phyloP scores from a whole-genome alignment of 2,797 vertebrate species.

The Sebastes diaconus region DNA sequence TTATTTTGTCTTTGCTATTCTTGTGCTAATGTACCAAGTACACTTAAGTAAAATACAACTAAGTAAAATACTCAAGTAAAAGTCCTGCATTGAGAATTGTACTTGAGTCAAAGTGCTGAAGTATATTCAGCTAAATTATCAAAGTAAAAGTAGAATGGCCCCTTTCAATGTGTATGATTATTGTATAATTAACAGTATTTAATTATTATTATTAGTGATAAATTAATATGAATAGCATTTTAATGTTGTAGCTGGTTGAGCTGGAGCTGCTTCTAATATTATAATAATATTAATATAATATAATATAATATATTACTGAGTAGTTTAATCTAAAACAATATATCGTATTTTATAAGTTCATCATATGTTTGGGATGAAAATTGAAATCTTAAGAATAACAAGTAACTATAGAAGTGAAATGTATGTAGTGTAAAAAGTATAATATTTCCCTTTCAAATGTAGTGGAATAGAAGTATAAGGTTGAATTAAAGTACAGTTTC shows the following conservation, averaged over 20 bases:
- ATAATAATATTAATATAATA: too few species aligned
- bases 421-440: background rate
- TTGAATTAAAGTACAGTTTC: background rate
- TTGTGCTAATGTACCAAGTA: background rate
- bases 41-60: background rate
- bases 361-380: background rate
- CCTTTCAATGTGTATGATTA: background rate
- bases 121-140: background rate
- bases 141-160: background rate
- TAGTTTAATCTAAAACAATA: background rate
- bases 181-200: background rate
- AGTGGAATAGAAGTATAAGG: background rate
- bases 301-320: background rate
- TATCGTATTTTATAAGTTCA: background rate
- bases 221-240: background rate
- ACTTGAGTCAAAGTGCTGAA: background rate
- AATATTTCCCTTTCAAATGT: background rate
- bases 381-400: background rate
- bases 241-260: background rate
- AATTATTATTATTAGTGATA: background rate
- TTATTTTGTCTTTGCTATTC: background rate
- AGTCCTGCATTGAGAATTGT: background rate
- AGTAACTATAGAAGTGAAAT: background rate
- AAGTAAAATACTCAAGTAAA: background rate
- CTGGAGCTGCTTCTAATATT: background rate